phyloP scores from a whole-genome alignment of 2,888 invertebrate species.

The Tholera decimalis region DNA sequence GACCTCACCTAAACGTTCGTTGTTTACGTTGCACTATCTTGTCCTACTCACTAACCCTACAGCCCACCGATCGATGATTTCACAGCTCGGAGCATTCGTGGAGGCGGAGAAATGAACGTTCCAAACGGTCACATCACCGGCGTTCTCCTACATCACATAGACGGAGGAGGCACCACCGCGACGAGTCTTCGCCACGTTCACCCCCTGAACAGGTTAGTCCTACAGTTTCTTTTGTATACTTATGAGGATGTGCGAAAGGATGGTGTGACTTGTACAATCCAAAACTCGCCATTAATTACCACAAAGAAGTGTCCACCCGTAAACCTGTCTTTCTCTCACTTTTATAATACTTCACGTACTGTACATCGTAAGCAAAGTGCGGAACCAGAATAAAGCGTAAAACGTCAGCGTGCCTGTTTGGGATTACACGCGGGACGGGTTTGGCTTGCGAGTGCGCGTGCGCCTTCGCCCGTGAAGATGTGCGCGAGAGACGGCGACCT shows the following conservation, averaged over 20 bases:
- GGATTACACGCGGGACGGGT: conserved; percentile 87
- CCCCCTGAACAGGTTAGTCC: conserved; percentile 89
- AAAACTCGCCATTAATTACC: conserved; percentile 78
- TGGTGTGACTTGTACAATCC: conserved; percentile 77
- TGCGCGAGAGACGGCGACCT: conserved; percentile 91
- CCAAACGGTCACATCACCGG: conserved; percentile 96
- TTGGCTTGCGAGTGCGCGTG: conserved; percentile 89
- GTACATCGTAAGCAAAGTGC: conserved; percentile 81
- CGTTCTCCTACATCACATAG: conserved; percentile 95
- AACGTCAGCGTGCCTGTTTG: conserved; percentile 87
- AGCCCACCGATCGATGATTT: conserved; percentile 91
- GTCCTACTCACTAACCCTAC: conserved; percentile 88
- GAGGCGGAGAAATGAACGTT: conserved; percentile 95
- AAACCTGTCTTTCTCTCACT: conserved; percentile 77
- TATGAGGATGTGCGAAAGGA: conserved; percentile 77
- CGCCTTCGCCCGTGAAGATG: conserved; percentile 91
- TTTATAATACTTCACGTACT: conserved; percentile 69
- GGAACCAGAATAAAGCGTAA: conserved; percentile 87
- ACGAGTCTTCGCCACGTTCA: conserved; percentile 87
- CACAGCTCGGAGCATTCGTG: conserved; percentile 95
- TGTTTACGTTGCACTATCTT: conserved; percentile 69
- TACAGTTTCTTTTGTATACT: conserved; percentile 76
- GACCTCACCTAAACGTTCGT: conserved; percentile 82
- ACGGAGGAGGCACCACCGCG: conserved; percentile 92
- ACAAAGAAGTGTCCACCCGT: conserved; percentile 86